A percentile compares a stretch with the other conserved stretches of the same genome.
Conservation (phyloP, 2,113 vertebrate species). For the Sceloporus undulatus region DNA sequence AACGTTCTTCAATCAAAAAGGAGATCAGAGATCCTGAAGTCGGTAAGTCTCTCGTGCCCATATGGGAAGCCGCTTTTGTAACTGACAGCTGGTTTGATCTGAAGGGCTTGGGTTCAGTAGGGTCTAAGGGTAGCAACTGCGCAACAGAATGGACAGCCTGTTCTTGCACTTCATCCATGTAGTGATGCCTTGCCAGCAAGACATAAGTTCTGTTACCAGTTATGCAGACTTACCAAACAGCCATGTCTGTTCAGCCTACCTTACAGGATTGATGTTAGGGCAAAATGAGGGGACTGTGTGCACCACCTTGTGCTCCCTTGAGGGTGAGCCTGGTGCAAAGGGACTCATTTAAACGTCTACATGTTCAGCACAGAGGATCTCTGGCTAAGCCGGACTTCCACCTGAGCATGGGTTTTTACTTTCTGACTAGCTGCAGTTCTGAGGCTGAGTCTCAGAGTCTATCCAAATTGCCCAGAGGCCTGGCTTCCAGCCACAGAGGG, state of each 20-base stretch:
- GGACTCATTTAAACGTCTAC: not conserved
- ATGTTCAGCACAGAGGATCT: too few species aligned
- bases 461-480: too few species aligned
- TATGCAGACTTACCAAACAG: not conserved
- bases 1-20: conserved; percentile 98
- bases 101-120: not conserved
- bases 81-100: too few species aligned
- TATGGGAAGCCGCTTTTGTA: too few species aligned
- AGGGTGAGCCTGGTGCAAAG: not conserved
- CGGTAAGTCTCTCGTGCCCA: conserved; percentile 79
- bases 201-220: too few species aligned
- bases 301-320: not conserved
- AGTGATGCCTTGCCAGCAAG: not conserved
- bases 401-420: too few species aligned
- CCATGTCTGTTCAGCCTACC: not conserved
- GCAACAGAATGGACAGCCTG: not conserved
- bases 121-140: not conserved
- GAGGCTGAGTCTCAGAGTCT: too few species aligned
- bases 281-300: not conserved
- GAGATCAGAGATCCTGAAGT: conserved; percentile 98
- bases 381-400: too few species aligned
- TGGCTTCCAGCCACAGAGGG: too few species aligned
- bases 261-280: not conserved
- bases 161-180: not conserved
- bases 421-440: too few species aligned